These are phyloP conservation scores for Gambusia holbrooki DNA, from an alignment of 2,113 vertebrate species.

Conservation along the genomic window DNA sequence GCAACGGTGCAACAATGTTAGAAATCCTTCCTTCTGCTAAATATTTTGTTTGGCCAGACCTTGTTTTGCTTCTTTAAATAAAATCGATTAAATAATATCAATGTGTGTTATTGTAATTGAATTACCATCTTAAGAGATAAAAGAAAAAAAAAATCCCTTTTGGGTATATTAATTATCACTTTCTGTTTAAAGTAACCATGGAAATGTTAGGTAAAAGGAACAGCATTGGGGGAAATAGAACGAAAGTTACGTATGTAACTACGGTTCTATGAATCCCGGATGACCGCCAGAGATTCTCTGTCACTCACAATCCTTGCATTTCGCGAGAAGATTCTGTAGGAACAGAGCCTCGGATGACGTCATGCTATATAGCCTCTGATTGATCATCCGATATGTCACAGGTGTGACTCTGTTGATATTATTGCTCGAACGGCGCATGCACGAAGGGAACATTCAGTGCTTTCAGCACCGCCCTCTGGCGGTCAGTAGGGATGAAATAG, in stretches of 20 bases:
- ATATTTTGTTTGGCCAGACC: slow-evolving; percentile 60
- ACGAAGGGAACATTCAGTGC: no score
- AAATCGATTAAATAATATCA: slow-evolving; percentile 54
- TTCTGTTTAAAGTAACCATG: slow-evolving; percentile 47
- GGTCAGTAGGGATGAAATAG: neutral
- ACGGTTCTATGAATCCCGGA: no score
- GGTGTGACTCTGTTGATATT: no score
- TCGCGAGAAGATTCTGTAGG: no score
- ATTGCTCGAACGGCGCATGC: no score
- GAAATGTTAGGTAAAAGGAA: slow-evolving; percentile 38
- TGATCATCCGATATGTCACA: no score
- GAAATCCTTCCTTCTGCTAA: slow-evolving; percentile 54
- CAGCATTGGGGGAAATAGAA: slow-evolving; percentile 23
- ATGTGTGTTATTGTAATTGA: slow-evolving; percentile 34
- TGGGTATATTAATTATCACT: slow-evolving; percentile 37
- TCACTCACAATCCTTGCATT: no score
- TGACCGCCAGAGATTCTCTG: no score
- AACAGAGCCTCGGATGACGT: no score
- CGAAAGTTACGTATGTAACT: no score
- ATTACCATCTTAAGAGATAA: slow-evolving; percentile 33
- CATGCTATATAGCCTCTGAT: no score
- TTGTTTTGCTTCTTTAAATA: slow-evolving; percentile 43
- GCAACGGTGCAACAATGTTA: slow-evolving; percentile 72
- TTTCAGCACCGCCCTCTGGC: no score
- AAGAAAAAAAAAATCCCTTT: slow-evolving; percentile 26